phyloP scores from a whole-genome alignment of 1,140 invertebrate species.

The Zaprionus ghesquierei region DNA sequence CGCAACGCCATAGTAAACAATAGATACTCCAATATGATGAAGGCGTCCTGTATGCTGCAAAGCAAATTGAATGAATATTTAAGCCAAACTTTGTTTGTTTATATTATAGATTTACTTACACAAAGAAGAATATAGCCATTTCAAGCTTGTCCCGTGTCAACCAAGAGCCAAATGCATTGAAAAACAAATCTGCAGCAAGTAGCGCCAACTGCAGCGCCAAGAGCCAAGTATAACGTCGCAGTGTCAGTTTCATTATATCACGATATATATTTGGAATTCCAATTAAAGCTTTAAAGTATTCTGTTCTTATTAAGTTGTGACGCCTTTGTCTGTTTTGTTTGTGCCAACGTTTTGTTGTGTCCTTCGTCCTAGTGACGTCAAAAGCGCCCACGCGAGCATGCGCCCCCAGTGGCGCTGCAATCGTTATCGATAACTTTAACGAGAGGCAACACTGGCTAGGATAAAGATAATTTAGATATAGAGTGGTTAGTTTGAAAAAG shows the following conservation, averaged over 20 bases:
- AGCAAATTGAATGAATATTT: neutral
- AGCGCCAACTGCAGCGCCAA: slow-evolving; percentile 63
- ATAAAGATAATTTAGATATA: too few species aligned
- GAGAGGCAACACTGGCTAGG: too few species aligned
- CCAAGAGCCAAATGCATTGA: slow-evolving; percentile 72
- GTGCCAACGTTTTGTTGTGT: slow-evolving; percentile 32
- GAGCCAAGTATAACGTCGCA: slow-evolving; percentile 69
- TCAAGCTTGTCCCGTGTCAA: slow-evolving; percentile 58
- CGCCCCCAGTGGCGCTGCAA: slow-evolving; percentile 4
- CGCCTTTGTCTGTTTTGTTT: slow-evolving; percentile 17
- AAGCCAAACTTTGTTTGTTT: neutral
- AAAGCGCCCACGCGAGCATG: slow-evolving; percentile 47
- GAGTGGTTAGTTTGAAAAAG: too few species aligned
- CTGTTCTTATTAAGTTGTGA: neutral
- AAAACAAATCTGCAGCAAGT: slow-evolving; percentile 64
- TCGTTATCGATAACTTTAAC: slow-evolving; percentile 36
- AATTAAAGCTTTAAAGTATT: slow-evolving; percentile 7
- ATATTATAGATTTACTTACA: slow-evolving; percentile 56
- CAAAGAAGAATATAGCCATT: slow-evolving; percentile 70
- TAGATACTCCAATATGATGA: slow-evolving; percentile 86
- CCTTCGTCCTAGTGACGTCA: slow-evolving; percentile 71
- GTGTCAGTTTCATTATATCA: slow-evolving; percentile 71
- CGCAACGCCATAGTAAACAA: slow-evolving; percentile 87
- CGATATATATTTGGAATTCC: neutral
- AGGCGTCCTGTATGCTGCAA: slow-evolving; percentile 87